phyloP scores from a whole-genome alignment of 2,113 vertebrate species.

The Pseudorectes ferrugineus region DNA sequence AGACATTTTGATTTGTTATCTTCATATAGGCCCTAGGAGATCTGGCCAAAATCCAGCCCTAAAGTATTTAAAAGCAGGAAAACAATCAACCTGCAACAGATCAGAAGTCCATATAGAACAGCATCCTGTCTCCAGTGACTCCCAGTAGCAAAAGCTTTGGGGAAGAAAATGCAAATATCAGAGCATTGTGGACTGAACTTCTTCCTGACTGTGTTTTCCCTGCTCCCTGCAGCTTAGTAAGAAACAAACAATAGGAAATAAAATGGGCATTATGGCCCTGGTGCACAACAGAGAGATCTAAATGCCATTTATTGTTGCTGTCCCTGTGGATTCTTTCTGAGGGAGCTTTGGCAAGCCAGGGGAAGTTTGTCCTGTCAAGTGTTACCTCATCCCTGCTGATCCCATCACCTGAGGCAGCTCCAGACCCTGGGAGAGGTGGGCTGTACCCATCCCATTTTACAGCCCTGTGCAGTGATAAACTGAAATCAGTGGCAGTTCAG shows the following conservation, averaged over 20 bases:
- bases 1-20: slow-evolving; percentile 49
- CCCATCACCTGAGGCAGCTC: background rate
- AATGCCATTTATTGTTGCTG: background rate
- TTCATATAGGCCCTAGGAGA: slow-evolving; percentile 18
- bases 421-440: background rate
- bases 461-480: background rate
- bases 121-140: slow-evolving; percentile 50
- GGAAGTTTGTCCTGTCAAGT: background rate
- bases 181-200: background rate
- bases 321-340: background rate
- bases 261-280: background rate
- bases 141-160: slow-evolving; percentile 30
- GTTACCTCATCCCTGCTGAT: background rate
- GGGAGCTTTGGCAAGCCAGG: background rate
- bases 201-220: background rate
- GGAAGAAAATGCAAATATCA: slow-evolving; percentile 16
- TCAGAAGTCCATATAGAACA: slow-evolving; percentile 6
- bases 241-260: background rate
- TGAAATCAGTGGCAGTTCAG: background rate
- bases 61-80: slow-evolving; percentile 2
- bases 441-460: background rate
- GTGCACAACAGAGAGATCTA: background rate
- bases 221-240: background rate
- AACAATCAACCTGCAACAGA: slow-evolving; percentile 27
- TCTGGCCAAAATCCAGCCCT: slow-evolving; percentile 32